Conservation (phyloP, 2,888 invertebrate genomes). For the Athetis lepigone region DNA sequence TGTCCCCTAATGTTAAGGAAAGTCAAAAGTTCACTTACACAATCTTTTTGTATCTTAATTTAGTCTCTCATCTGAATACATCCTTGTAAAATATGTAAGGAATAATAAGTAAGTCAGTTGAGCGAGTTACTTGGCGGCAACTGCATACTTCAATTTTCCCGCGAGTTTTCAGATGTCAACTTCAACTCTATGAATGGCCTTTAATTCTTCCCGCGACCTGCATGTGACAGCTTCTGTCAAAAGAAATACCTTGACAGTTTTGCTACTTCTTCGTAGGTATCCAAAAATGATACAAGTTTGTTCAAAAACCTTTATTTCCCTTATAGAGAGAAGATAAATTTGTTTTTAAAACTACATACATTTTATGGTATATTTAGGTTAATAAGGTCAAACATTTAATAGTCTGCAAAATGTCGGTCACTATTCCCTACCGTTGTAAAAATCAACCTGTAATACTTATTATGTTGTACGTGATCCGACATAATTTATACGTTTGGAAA, state of each 20-base stretch:
- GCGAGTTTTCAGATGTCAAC: constrained; percentile 7
- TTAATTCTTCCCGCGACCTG: neutral
- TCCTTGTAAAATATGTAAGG: constrained; percentile 23
- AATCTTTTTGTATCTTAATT: constrained; percentile 15
- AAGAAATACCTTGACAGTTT: neutral
- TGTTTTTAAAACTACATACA: neutral
- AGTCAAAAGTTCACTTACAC: constrained; percentile 48
- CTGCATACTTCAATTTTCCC: constrained; percentile 5
- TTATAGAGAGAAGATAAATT: neutral
- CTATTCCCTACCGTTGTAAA: neutral
- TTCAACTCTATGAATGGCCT: no score
- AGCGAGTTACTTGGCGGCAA: neutral
- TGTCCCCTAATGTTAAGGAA: constrained; percentile 38
- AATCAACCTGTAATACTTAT: neutral
- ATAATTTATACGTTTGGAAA: constrained; percentile 13
- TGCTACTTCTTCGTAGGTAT: constrained; percentile 4
- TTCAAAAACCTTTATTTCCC: neutral
- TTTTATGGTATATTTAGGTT: neutral
- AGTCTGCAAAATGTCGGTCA: neutral
- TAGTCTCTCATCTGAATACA: constrained; percentile 25
- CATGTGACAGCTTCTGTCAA: constrained; percentile 23
- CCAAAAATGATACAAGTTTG: neutral
- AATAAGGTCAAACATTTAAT: constrained; percentile 1
- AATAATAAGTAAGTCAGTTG: constrained; percentile 11
- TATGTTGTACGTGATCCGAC: neutral